Conservation (phyloP, 1,140 invertebrate species). For the Pseudomyrmex pallidus region DNA sequence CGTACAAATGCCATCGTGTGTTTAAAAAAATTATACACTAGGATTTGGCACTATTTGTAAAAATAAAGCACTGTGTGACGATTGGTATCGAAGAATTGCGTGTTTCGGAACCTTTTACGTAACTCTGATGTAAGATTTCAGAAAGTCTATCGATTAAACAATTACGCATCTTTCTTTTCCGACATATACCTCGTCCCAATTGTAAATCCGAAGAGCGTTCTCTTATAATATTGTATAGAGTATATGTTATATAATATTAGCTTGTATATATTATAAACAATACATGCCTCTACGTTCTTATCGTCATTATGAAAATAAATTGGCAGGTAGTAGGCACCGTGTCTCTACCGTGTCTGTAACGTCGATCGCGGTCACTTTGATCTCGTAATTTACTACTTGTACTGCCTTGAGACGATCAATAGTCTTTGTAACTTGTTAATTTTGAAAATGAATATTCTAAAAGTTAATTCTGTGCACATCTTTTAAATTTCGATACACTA, state of each 20-base stretch:
- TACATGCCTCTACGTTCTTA: conserved; percentile 47
- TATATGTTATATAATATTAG: conserved; percentile 62
- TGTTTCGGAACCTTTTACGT: not conserved
- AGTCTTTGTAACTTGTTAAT: not conserved
- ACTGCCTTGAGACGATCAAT: too few relatives aligned
- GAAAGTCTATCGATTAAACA: not conserved
- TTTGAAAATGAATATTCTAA: not conserved
- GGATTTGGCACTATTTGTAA: conserved; percentile 44
- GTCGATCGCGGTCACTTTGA: conserved; percentile 35
- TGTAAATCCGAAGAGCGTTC: conserved; percentile 24
- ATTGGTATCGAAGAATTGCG: not conserved
- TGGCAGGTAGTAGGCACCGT: conserved; percentile 69
- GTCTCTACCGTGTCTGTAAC: conserved; percentile 53
- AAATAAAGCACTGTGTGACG: not conserved
- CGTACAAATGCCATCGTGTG: not conserved
- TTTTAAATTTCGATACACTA: not conserved
- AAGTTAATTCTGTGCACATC: not conserved
- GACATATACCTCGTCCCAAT: conserved; percentile 15
- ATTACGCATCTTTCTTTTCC: not conserved
- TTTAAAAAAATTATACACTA: not conserved
- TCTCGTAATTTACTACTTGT: not conserved
- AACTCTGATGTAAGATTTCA: not conserved
- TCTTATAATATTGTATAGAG: conserved; percentile 10
- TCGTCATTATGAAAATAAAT: conserved; percentile 76
- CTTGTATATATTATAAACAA: conserved; percentile 59